Evolutionary conservation across 2,113 vertebrate genomes (phyloP), one percentile per base, ranked within the genome.

Genomic region (Psilopsiagon aurifrons): DNA sequence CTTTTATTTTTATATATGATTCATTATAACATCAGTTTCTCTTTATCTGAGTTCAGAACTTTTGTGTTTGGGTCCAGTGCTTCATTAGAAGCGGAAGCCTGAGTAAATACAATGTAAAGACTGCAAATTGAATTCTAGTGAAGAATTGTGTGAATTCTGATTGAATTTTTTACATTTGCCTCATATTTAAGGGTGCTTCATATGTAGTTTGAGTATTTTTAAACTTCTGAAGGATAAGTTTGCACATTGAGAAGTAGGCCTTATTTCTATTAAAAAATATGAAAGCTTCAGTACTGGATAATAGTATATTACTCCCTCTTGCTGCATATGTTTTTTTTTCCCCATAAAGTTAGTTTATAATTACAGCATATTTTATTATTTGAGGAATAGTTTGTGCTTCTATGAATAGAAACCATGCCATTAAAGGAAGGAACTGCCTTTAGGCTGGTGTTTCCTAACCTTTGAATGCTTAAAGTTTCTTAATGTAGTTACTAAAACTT

Each of bases 11-110:
- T 91, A 78, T 85, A 16, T 69, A 73, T 74, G 37, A 74, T 81
- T 93, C 2, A 68, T 92, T 93, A 9, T 41, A 47, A 41, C 49
- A n/a, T 51, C 83, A 33, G 52, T 94, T 85, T 77, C 46, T 70
- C 1, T 76, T 29, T 90, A 20, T 78, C 83, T 46, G 69, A 90
- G 22, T 92, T 82, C 13, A 44, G 55, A 81, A 55, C 55, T 64
- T 83, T 90, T 92, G 39, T 83, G n/a, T 92, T 93, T 64, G 47
- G 35, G 66, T 87, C 52, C 52, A 39, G 52, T 68, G 39, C 35
- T 71, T 89, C 37, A 64, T 82, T 76, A 44, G 41, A 71, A 60
- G 39, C 31, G 79, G 44, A 94, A 87, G 20, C 27, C 20, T 20
- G 55, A 51, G 37, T 83, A 63, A 88, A 84, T 88, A n/a, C 27